Base-by-base conservation (phyloP, 1,140 invertebrate species). In the Proales similis region DNA sequence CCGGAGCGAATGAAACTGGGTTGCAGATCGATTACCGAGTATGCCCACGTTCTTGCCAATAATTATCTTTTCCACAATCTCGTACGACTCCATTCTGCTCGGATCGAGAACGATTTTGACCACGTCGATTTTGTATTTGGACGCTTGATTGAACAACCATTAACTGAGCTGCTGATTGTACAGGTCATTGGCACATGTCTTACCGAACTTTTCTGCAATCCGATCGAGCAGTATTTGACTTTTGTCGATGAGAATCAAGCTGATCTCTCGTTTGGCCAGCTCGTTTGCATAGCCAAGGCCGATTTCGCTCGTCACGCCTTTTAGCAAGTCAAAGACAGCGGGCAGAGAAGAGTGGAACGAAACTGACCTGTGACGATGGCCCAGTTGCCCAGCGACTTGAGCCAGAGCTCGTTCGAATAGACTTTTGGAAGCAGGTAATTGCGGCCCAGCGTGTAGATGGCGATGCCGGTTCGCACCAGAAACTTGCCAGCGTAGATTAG, bases 331-430 rank as follows among this genome's bases (percentile, higher is more conserved):
- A 36, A 7, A 19, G 26, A 24, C 14, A 38, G 39, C 12, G 7
- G 17, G 36, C 12, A 26, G 17, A 30, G 14, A 29, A n/a, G 14
- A 3, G 22, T 30, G 7, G 17, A 4, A 29, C 11, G 11, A 26
- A 27, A 9, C 12, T 14, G 39, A 57, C 51, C 51, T 19, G 32
- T 19, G 2, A 57, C 36, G 20, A 57, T 39, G 1, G 51, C 51
- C 51, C 51, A 57, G 32, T 57, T 57, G 7, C 51, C 51, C 3
- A 57, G 51, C 7, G 51, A 57, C 11, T 42, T 57, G 3, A 57
- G 5, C 51, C 51, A 57, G 39, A 42, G 39, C 30, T 57, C 51
- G n/a, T 57, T 57, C 4, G 36, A 42, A 2, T 42, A 11, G 11
- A 39, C 29, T 19, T 4, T 7, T 6, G 51, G 51, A 6, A 57